A percentile compares a stretch with the other conserved stretches of the same genome.
Evolutionary conservation across 2,888 invertebrate genomes (phyloP).

Genomic region (Spilosoma lubricipeda): DNA sequence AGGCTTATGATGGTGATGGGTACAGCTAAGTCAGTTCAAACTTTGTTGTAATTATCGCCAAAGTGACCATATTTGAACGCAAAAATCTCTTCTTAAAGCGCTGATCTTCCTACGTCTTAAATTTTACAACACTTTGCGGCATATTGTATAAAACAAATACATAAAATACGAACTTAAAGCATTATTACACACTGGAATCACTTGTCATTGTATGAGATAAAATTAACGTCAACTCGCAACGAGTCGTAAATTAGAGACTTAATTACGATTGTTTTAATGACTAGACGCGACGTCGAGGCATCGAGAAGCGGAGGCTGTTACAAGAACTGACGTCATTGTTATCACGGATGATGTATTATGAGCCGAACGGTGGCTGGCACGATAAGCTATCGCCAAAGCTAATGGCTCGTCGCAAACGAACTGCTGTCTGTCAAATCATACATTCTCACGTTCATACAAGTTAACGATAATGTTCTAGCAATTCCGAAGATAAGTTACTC

Average conservation of each 20-base stretch:
- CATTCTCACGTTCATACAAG: constrained; percentile 41
- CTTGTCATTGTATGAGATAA: constrained; percentile 66
- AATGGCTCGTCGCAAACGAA: constrained; percentile 64
- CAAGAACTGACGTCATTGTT: constrained; percentile 65
- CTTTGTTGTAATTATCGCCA: too few relatives aligned
- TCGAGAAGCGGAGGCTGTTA: constrained; percentile 55
- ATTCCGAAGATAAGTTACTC: constrained; percentile 1
- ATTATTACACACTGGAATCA: constrained; percentile 59
- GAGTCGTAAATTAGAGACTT: constrained; percentile 71
- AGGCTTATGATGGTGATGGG: too few relatives aligned
- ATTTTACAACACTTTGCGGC: constrained; percentile 32
- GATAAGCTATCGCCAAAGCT: constrained; percentile 64
- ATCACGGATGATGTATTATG: constrained; percentile 67
- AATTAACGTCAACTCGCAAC: constrained; percentile 63
- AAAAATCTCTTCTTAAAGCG: neutral
- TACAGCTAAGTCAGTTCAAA: neutral
- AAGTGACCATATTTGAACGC: neutral
- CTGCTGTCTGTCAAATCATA: constrained; percentile 56
- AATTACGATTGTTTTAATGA: constrained; percentile 78
- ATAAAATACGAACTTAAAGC: constrained; percentile 45
- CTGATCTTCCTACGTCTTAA: neutral
- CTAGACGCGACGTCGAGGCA: constrained; percentile 52
- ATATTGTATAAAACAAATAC: constrained; percentile 23
- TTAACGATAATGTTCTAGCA: constrained; percentile 26
- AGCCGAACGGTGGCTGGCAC: constrained; percentile 46